Evolutionary conservation across 2,888 invertebrate species (phyloP), one percentile per base, ranked within the genome.

Genomic region (Drosophila atripex): DNA sequence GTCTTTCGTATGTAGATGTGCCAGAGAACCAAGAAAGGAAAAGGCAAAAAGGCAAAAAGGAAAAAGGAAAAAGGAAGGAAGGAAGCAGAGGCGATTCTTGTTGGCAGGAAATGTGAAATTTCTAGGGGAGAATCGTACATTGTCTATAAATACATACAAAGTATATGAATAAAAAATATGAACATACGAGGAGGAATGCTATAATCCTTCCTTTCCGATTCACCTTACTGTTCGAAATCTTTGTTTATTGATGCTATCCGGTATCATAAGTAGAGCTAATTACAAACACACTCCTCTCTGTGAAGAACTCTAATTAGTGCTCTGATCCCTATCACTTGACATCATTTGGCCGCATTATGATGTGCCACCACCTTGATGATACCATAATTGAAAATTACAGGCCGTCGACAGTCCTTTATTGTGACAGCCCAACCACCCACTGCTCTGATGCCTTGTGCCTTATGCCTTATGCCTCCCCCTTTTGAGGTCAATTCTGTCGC

Each of bases 261-360:
- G 54, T 38, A 57, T 69, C 56, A 76, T 69, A 68, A 68, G 41
- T 12, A n/a, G 14, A 39, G 51, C 73, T 74, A 74, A 74, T 74
- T 75, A 75, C 45, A 46, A 16, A 66, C 63, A 71, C 76, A 32
- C 51, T 47, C 49, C 49, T 16, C 39, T 45, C 50, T 35, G 64
- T 61, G 70, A 86, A 71, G 66, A 63, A 49, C 65, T 71, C 77
- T 88, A 82, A 82, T 82, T 82, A 70, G 87, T 55, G 43, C 58
- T 50, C 28, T 56, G 86, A 82, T 86, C 78, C 63, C 75, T 88
- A 88, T 88, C 88, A 38, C 39, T 57, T 7, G 75, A 77, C 80
- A 83, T 86, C 79, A 88, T 88, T 88, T 88, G 88, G 64, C 68
- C 71, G 76, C 76, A 88, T 88, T 80, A 86, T 88, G 77, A 56